Evolutionary conservation across 2,113 vertebrate species (phyloP).

Genomic region (Hippocampus comes): DNA sequence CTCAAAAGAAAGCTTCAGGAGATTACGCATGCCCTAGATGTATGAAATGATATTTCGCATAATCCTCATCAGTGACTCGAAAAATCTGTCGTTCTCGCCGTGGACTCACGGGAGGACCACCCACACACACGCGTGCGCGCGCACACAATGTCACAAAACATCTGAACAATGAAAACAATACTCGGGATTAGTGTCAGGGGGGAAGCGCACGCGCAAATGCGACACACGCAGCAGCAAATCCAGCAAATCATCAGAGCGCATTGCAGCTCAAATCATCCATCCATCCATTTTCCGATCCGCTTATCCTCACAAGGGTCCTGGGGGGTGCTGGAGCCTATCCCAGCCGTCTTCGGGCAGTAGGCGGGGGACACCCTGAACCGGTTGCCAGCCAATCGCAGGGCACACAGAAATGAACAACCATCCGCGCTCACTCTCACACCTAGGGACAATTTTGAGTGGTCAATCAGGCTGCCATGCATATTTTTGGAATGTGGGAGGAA

Average conservation of each 20-base stretch:
- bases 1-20: conserved; percentile 41
- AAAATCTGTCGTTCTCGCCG: conserved; percentile 45
- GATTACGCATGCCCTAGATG: conserved; percentile 53
- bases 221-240: neutral
- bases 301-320: too few species aligned
- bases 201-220: neutral
- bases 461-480: too few species aligned
- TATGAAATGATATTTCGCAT: conserved; percentile 56
- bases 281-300: too few species aligned
- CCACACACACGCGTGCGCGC: conserved; percentile 18
- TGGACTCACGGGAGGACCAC: conserved; percentile 33
- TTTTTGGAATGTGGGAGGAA: too few species aligned
- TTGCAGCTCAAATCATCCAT: too few species aligned
- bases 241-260: neutral
- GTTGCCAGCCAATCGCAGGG: too few species aligned
- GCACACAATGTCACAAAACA: conserved; percentile 15
- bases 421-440: too few species aligned
- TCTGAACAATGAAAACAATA: conserved; percentile 4
- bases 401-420: too few species aligned
- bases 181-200: neutral
- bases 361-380: too few species aligned
- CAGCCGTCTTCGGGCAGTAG: too few species aligned
- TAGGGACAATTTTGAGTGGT: too few species aligned
- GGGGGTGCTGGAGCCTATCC: too few species aligned
- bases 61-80: conserved; percentile 48